Evolutionary conservation across 2,888 invertebrate genomes (phyloP).

Genomic region (Diogma glabrata): DNA sequence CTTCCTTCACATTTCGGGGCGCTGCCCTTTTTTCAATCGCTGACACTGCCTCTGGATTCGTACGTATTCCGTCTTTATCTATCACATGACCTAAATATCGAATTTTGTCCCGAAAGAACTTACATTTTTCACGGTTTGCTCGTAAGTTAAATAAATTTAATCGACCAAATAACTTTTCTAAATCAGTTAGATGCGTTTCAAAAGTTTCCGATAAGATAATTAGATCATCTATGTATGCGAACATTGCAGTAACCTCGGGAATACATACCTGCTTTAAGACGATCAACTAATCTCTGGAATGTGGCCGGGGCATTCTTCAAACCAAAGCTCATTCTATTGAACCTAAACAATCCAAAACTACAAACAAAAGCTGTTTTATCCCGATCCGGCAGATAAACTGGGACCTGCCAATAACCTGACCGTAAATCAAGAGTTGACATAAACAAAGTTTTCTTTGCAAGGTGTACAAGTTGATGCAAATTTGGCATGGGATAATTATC

Average conservation of each 20-base stretch:
- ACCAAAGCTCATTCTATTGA: constrained; percentile 12
- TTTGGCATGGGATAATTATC: constrained; percentile 30
- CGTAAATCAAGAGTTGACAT: constrained; percentile 29
- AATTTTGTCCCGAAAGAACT: neutral
- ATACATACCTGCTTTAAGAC: constrained; percentile 19
- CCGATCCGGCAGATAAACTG: constrained; percentile 17
- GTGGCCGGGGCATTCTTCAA: neutral
- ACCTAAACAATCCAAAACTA: constrained; percentile 18
- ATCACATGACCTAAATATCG: neutral
- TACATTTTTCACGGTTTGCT: neutral
- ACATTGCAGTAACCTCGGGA: constrained; percentile 16
- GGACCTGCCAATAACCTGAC: constrained; percentile 31
- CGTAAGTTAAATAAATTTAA: neutral
- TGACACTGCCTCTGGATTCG: neutral
- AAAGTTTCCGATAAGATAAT: constrained; percentile 22
- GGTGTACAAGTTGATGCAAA: constrained; percentile 31
- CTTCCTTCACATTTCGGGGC: no score
- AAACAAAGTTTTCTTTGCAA: constrained; percentile 21
- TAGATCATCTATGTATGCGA: constrained; percentile 25
- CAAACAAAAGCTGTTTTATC: constrained; percentile 17
- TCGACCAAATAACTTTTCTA: neutral
- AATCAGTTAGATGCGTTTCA: constrained; percentile 17
- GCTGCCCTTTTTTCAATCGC: neutral
- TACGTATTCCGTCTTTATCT: neutral
- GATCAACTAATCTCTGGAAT: constrained; percentile 24